A percentile compares a stretch with the other conserved stretches of the same genome.
Conservation (phyloP, 2,797 vertebrate species). For the Spea hammondii region DNA sequence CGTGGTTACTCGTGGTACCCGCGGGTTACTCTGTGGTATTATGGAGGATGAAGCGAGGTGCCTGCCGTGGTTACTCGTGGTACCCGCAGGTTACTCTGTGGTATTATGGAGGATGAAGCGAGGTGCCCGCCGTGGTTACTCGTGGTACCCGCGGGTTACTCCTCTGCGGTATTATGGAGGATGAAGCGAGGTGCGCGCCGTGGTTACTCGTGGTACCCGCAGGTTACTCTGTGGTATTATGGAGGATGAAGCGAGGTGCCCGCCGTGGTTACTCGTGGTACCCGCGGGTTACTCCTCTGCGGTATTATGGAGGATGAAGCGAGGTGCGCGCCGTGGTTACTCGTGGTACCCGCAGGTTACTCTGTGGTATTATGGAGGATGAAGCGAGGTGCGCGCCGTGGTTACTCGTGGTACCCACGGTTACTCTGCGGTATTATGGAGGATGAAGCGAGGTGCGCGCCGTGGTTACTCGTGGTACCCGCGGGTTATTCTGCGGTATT, state of each 20-base stretch:
- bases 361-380: not conserved
- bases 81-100: not conserved
- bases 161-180: not conserved
- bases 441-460: not conserved
- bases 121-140: no score
- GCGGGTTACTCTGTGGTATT: not conserved
- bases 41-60: not conserved
- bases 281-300: not conserved
- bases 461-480: no score
- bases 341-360: not conserved
- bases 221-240: not conserved
- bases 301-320: not conserved
- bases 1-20: no score
- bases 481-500: not conserved
- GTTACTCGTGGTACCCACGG: no score
- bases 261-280: no score
- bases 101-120: not conserved
- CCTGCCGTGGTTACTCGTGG: no score
- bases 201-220: no score
- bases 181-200: not conserved
- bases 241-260: not conserved
- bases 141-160: not conserved
- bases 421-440: not conserved
- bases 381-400: no score
- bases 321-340: no score